Percentiles rank a stretch among this genome's conserved stretches.
Evolutionary conservation across 2,113 vertebrate genomes (phyloP).

Genomic region (Lucifuga dentata): DNA sequence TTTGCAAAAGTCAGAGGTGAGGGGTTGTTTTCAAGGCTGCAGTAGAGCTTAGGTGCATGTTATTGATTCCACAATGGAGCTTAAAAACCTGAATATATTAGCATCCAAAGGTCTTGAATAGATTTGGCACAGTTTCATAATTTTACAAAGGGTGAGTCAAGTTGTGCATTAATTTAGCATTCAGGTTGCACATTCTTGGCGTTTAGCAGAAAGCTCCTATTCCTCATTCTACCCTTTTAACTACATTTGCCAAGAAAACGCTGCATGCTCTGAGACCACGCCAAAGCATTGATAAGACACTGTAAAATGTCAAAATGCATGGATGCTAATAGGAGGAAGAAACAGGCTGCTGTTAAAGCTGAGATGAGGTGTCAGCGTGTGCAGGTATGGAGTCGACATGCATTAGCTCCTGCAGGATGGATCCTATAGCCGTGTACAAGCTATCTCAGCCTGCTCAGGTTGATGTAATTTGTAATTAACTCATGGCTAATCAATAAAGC

Average conservation of each 20-base stretch:
- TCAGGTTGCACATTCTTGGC: conserved; percentile 29
- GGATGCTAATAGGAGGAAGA: conserved; percentile 39
- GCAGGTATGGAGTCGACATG: conserved; percentile 48
- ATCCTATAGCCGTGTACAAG: conserved; percentile 20
- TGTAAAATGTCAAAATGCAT: conserved; percentile 68
- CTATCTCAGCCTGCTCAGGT: conserved; percentile 42
- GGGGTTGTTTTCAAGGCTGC: conserved; percentile 28
- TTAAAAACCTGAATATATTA: conserved; percentile 73
- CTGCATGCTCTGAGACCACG: conserved; percentile 28
- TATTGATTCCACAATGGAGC: conserved; percentile 65
- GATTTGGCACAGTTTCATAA: conserved; percentile 65
- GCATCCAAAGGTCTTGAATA: conserved; percentile 61
- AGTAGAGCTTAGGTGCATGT: conserved; percentile 65
- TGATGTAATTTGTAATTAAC: conserved; percentile 79
- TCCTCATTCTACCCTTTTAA: conserved; percentile 53
- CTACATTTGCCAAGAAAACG: conserved; percentile 41
- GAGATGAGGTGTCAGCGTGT: conserved; percentile 12
- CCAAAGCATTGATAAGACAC: conserved; percentile 44
- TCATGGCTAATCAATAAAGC: conserved; percentile 83
- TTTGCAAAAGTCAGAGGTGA: conserved; percentile 36
- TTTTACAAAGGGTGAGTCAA: conserved; percentile 60
- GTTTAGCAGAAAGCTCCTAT: conserved; percentile 45
- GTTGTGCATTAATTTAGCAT: conserved; percentile 58
- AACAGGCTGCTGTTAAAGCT: conserved; percentile 20
- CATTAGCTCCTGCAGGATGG: conserved; percentile 29